Evolutionary conservation across 2,888 invertebrate genomes (phyloP).

Genomic region (Erynnis tages): DNA sequence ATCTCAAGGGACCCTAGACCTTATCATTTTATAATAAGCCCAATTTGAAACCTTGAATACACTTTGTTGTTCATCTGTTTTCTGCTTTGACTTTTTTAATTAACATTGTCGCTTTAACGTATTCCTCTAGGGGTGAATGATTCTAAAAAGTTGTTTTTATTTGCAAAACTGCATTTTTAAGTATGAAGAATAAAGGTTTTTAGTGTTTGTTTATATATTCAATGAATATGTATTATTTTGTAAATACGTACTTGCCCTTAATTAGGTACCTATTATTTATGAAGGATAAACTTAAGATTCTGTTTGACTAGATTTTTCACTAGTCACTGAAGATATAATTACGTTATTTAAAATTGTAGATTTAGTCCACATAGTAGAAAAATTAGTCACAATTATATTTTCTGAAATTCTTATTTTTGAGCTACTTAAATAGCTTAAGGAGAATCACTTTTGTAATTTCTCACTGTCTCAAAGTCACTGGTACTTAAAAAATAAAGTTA

Average conservation of each 20-base stretch:
- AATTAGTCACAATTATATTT: conserved; percentile 21
- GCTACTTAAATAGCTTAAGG: conserved; percentile 23
- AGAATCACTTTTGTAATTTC: not conserved
- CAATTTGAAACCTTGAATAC: too few species aligned
- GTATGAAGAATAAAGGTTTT: conserved; percentile 47
- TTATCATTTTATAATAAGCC: too few species aligned
- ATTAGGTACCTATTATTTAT: conserved; percentile 55
- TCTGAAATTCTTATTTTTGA: conserved; percentile 15
- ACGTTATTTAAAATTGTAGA: conserved; percentile 16
- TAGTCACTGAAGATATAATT: conserved; percentile 60
- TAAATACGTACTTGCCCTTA: conserved; percentile 71
- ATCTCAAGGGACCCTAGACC: too few species aligned
- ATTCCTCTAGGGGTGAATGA: conserved; percentile 9
- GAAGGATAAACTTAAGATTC: conserved; percentile 45
- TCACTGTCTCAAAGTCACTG: conserved; percentile 4
- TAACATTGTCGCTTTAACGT: not conserved
- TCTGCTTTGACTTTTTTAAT: too few species aligned
- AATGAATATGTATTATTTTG: conserved; percentile 58
- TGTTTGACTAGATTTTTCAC: conserved; percentile 72
- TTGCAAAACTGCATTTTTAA: conserved; percentile 63
- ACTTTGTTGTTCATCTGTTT: too few species aligned
- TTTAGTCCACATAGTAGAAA: conserved; percentile 12
- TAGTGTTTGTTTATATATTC: conserved; percentile 60
- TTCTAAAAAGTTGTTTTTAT: conserved; percentile 47
- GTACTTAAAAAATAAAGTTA: conserved; percentile 9